phyloP scores from a whole-genome alignment of 2,888 invertebrate species.

The Lasioglossum oenotherae region DNA sequence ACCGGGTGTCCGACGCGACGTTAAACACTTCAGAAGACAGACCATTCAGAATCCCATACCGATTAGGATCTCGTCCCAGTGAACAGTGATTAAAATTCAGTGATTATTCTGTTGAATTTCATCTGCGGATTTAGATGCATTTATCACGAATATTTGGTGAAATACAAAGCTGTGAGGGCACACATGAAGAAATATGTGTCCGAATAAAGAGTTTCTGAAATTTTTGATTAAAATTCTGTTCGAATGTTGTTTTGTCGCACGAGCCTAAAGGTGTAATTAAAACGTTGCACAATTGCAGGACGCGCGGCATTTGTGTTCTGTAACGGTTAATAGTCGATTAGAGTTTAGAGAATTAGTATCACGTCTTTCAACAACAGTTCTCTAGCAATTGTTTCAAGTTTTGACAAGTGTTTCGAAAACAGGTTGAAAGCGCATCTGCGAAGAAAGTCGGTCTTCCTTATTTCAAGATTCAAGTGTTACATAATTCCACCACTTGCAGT shows the following conservation, averaged over 20 bases:
- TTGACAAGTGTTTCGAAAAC: background rate
- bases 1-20: constrained; percentile 49
- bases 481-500: background rate
- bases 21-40: background rate
- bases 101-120: background rate
- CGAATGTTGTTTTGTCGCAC: background rate
- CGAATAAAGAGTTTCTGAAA: too few relatives aligned
- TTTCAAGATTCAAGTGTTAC: background rate
- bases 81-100: background rate
- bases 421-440: background rate
- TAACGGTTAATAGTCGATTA: background rate
- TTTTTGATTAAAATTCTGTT: background rate
- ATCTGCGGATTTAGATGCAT: background rate
- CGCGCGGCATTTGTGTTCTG: background rate
- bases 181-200: too few relatives aligned
- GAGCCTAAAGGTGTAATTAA: constrained; percentile 3
- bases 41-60: background rate
- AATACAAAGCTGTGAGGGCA: background rate
- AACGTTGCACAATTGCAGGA: background rate
- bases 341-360: background rate
- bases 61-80: background rate
- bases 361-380: background rate
- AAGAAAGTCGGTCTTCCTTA: background rate
- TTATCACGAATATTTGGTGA: background rate
- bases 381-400: background rate